Percentiles rank a stretch among this genome's conserved stretches.
These are phyloP conservation scores for Phyllotis vaccarum DNA, from an alignment of 2,797 vertebrate genomes.

Conservation along the genomic window DNA sequence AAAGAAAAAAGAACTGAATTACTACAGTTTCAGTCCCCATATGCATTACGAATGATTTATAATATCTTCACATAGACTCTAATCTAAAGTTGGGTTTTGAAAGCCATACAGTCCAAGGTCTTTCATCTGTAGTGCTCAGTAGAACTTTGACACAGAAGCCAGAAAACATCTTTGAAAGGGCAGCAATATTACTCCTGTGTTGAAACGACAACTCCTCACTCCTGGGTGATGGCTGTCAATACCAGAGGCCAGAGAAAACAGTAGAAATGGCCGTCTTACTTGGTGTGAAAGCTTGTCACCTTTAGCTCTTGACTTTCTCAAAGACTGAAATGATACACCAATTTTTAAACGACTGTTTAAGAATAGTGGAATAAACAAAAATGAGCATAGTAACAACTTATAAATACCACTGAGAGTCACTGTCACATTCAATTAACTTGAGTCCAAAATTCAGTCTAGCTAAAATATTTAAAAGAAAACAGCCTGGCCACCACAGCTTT, in stretches of 20 bases:
- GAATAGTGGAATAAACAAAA: slow-evolving; percentile 72
- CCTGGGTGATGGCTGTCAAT: slow-evolving; percentile 67
- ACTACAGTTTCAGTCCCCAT: background rate
- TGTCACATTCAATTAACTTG: slow-evolving; percentile 57
- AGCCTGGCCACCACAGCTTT: background rate
- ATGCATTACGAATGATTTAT: background rate
- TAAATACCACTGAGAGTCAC: slow-evolving; percentile 59
- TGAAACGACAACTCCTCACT: slow-evolving; percentile 46
- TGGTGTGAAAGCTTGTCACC: slow-evolving; percentile 84
- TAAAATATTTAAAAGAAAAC: slow-evolving; percentile 60
- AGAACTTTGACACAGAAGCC: slow-evolving; percentile 24
- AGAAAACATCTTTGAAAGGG: slow-evolving; percentile 30
- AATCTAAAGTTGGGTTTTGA: slow-evolving; percentile 25
- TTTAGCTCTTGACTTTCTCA: slow-evolving; percentile 81
- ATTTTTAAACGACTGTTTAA: slow-evolving; percentile 81
- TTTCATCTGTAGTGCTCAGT: slow-evolving; percentile 31
- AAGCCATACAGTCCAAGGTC: background rate
- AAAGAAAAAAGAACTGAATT: background rate
- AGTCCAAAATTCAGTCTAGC: slow-evolving; percentile 41
- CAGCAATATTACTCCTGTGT: slow-evolving; percentile 40
- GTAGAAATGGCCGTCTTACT: slow-evolving; percentile 77
- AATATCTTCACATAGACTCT: background rate
- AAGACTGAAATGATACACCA: slow-evolving; percentile 80
- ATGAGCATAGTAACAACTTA: slow-evolving; percentile 70
- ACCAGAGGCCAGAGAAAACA: slow-evolving; percentile 71